Base-by-base conservation (phyloP, 2,113 vertebrate genomes). In the Eulemur macaco region DNA sequence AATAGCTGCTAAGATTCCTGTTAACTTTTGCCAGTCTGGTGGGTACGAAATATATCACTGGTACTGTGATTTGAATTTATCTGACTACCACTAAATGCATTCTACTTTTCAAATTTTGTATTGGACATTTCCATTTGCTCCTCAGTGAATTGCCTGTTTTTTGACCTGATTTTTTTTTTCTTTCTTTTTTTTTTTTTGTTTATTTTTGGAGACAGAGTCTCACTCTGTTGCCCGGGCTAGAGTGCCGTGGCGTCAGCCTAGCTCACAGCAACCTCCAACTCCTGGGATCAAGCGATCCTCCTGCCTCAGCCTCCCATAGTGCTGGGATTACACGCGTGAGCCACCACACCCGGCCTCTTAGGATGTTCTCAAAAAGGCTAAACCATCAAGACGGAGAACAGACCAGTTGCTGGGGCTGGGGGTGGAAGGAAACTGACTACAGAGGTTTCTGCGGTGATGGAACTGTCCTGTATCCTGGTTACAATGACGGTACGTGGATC, bases 331-430 rank as follows among this genome's bases (percentile, higher is more conserved):
- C 20, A 25, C 20, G 37, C 6, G 21, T 25, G 7, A 10, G 37
- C 37, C 69, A 71, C 21, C 8, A 1, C 15, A 4, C 17, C 66
- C 0, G 3, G 66, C 34, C 1, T 7, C 14, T 29, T 12, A 31
- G 1, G 2, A n/a, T 4, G 9, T 6, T 20, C 91, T 64, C 56
- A 14, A 10, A 37, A 47, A 42, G 42, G 39, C 45, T 21, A 23
- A 8, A 20, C 14, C 1, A 8, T 4, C 7, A 2, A 8, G 27
- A 8, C 4, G 14, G 27, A 12, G 31, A 47, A 47, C 31, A 3
- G 52, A 10, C 15, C 31, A 5, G 31, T 1, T 31, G 12, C 74
- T n/a, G 25, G 47, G 4, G 25, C 58, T 27, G 21, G n/a, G n/a
- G 9, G 27, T 1, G 14, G 64, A 11, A 37, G 86, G 45, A 29